Evolutionary conservation across 2,888 invertebrate genomes (phyloP).

Genomic region (Galerucella pusilla): DNA sequence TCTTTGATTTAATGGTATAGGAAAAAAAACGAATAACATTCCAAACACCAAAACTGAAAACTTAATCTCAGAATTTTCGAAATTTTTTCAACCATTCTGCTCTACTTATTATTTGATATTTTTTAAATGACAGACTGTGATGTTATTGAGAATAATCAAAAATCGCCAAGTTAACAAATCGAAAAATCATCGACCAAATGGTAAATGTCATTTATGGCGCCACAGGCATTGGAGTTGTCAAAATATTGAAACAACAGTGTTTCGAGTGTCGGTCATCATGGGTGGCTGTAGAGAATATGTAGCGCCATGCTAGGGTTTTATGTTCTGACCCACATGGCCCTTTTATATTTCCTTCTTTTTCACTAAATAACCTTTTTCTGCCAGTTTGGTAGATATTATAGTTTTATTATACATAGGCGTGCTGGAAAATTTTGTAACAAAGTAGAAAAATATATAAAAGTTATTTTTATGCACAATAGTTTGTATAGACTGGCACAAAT

Average conservation of each 20-base stretch:
- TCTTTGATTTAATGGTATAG: too few relatives aligned
- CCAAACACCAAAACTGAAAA: too few relatives aligned
- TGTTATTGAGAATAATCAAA: neutral
- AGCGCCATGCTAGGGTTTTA: slow-evolving; percentile 47
- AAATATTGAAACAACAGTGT: slow-evolving; percentile 35
- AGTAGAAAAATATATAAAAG: neutral
- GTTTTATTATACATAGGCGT: slow-evolving; percentile 38
- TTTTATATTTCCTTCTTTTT: slow-evolving; percentile 36
- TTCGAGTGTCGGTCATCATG: slow-evolving; percentile 20
- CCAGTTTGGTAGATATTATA: slow-evolving; percentile 46
- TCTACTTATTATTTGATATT: too few relatives aligned
- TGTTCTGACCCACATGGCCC: slow-evolving; percentile 48
- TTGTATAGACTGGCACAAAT: too few relatives aligned
- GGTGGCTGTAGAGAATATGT: slow-evolving; percentile 11
- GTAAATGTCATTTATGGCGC: slow-evolving; percentile 26
- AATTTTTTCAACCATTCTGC: too few relatives aligned
- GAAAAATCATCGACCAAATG: slow-evolving; percentile 8
- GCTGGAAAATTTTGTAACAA: neutral
- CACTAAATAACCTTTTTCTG: slow-evolving; percentile 44
- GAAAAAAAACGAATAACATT: too few relatives aligned
- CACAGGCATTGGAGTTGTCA: slow-evolving; percentile 32
- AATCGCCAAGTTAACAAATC: neutral
- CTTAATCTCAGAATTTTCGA: too few relatives aligned
- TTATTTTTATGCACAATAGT: too few relatives aligned
- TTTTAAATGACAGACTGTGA: neutral